Conservation (phyloP, 2,797 vertebrate species). For the Pogoniulus pusillus region DNA sequence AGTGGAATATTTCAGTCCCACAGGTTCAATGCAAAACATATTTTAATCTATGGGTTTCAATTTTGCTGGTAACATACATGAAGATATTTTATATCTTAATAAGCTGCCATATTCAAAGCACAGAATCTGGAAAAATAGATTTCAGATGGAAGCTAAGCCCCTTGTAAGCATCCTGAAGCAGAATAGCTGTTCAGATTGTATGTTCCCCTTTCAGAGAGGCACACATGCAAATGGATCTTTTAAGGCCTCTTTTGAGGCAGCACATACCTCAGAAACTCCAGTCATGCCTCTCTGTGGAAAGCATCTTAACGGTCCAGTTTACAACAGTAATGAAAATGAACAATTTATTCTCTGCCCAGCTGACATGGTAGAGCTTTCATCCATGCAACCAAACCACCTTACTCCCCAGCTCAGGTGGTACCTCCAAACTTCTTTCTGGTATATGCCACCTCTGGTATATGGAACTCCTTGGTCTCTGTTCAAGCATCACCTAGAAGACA, state of each 20-base stretch:
- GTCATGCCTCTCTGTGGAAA: not conserved
- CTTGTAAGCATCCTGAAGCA: not conserved
- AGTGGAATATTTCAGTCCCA: slow-evolving; percentile 1
- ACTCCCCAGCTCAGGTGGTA: not conserved
- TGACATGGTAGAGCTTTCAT: not conserved
- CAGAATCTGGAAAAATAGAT: slow-evolving; percentile 27
- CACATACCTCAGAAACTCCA: not conserved
- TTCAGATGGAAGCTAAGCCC: slow-evolving; percentile 34
- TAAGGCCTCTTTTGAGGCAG: not conserved
- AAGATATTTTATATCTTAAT: slow-evolving; percentile 50
- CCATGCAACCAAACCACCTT: not conserved
- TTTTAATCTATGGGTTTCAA: slow-evolving; percentile 30
- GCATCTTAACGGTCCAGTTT: not conserved
- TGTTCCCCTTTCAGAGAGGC: slow-evolving; percentile 13
- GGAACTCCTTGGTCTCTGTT: not conserved
- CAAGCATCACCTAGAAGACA: not conserved
- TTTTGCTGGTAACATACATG: slow-evolving; percentile 47
- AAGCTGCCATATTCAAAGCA: slow-evolving; percentile 28
- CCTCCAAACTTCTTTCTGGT: not conserved
- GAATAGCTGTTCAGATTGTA: not conserved
- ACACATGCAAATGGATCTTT: not conserved
- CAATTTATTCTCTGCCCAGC: not conserved
- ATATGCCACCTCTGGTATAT: not conserved
- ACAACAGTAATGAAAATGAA: slow-evolving; percentile 17
- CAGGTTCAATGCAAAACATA: slow-evolving; percentile 32